Evolutionary conservation across 2,888 invertebrate genomes (phyloP).

Genomic region (Euzetes globulus): DNA sequence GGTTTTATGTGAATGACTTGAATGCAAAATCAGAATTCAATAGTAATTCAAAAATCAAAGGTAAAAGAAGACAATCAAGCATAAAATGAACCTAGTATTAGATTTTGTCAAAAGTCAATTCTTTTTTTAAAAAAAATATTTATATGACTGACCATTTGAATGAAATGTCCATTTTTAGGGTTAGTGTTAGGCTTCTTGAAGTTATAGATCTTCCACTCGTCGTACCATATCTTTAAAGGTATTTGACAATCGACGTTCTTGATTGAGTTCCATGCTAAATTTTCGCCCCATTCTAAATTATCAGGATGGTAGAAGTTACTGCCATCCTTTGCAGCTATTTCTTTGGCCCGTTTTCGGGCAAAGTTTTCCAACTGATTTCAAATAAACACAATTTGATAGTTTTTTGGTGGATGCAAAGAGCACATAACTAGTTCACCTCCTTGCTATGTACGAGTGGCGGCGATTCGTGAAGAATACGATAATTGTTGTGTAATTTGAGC

Average conservation of each 20-base stretch:
- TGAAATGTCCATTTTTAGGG: slow-evolving; percentile 34
- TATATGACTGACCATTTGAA: slow-evolving; percentile 34
- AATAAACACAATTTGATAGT: neutral
- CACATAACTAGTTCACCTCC: too few relatives aligned
- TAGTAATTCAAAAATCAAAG: too few relatives aligned
- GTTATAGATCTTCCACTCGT: slow-evolving; percentile 33
- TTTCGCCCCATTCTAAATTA: slow-evolving; percentile 33
- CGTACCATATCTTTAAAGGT: slow-evolving; percentile 34
- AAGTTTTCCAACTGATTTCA: slow-evolving; percentile 27
- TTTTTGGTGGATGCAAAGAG: too few relatives aligned
- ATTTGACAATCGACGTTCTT: slow-evolving; percentile 31
- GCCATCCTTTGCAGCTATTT: slow-evolving; percentile 31
- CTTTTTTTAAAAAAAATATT: too few relatives aligned
- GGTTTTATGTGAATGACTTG: too few relatives aligned
- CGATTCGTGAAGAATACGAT: too few relatives aligned
- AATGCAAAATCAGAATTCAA: too few relatives aligned
- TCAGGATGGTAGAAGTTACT: slow-evolving; percentile 34
- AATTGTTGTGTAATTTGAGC: too few relatives aligned
- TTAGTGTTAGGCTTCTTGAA: slow-evolving; percentile 24
- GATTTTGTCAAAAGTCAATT: too few relatives aligned
- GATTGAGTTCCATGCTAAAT: slow-evolving; percentile 36
- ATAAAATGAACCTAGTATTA: too few relatives aligned
- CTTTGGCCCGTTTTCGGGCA: slow-evolving; percentile 28
- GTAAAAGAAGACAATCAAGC: too few relatives aligned
- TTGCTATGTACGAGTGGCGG: too few relatives aligned